Evolutionary conservation across 2,888 invertebrate species (phyloP), one percentile per base, ranked within the genome.

Genomic region (Drosophila quinaria): DNA sequence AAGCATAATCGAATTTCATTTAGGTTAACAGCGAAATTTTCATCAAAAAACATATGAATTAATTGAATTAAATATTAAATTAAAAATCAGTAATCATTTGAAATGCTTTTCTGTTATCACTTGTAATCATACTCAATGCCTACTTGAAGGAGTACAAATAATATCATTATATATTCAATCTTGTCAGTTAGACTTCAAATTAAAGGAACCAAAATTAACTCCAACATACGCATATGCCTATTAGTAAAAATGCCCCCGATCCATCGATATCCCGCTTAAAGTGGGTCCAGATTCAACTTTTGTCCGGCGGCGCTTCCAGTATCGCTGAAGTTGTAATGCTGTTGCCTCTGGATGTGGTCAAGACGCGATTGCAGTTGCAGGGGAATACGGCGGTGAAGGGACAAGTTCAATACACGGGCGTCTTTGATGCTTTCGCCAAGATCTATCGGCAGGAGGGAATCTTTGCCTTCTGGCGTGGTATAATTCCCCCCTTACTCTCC

Each of bases 291-390:
- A 31, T 44, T 31, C 64, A 70, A 17, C 35, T 72, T 2, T 0
- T 68, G 0, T 52, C 85, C 0, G 74, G 71, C 3, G 31, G 50
- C 0, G 2, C n/a, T 13, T 33, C 79, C 0, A 81, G 88, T 31
- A 1, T 88, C 2, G 13, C 51, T 4, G 88, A 82, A 11, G 22
- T 65, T 2, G 1, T 25, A 0, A 6, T 54, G 0, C 1, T 78
- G 17, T 15, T 65, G 61, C 86, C 88, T 1, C 37, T 82, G 25
- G 88, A 82, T 37, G 63, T 88, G n/a, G 39, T 82, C 4, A 82
- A 75, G 63, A 70, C 86, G 0, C 63, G 86, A 0, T 35, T 85
- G 25, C 86, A 87, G 42, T n/a, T 81, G 55, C 75, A 85, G 41
- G 47, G n/a, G 1, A 13, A 15, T 0, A 1, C 13, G 2, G 11